These are phyloP conservation scores for Anser cygnoides DNA, from an alignment of 2,113 vertebrate genomes.

Conservation along the genomic window DNA sequence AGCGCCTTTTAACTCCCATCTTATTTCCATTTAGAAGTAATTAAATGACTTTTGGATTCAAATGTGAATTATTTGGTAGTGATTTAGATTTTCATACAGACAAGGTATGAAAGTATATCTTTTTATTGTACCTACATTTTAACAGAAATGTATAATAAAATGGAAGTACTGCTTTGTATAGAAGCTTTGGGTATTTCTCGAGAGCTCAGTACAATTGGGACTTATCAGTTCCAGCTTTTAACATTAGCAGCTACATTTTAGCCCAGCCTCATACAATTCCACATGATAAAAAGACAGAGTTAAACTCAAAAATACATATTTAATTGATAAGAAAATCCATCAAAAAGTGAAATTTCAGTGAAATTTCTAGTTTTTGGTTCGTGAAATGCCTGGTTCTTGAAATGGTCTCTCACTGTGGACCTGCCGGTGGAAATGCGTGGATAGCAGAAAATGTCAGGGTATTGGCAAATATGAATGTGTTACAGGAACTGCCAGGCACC, in stretches of 20 bases:
- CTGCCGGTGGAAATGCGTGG: background rate
- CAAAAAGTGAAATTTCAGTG: background rate
- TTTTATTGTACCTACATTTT: background rate
- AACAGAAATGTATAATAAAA: background rate
- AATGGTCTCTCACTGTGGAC: background rate
- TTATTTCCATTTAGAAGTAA: slow-evolving; percentile 13
- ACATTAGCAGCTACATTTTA: background rate
- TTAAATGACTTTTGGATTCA: background rate
- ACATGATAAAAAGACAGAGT: background rate
- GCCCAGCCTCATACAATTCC: background rate
- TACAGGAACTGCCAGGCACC: background rate
- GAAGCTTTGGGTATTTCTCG: background rate
- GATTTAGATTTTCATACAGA: background rate
- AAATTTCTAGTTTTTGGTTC: background rate
- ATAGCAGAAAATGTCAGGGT: background rate
- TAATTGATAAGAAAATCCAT: background rate
- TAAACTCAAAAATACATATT: background rate
- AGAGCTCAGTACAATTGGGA: background rate
- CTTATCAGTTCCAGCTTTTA: background rate
- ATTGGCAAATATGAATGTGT: background rate
- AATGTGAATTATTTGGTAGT: background rate
- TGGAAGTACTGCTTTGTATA: background rate
- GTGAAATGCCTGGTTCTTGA: background rate
- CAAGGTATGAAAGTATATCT: background rate
- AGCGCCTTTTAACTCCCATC: background rate